Conservation (phyloP, 1,140 invertebrate species). For the Gryllus bimaculatus region DNA sequence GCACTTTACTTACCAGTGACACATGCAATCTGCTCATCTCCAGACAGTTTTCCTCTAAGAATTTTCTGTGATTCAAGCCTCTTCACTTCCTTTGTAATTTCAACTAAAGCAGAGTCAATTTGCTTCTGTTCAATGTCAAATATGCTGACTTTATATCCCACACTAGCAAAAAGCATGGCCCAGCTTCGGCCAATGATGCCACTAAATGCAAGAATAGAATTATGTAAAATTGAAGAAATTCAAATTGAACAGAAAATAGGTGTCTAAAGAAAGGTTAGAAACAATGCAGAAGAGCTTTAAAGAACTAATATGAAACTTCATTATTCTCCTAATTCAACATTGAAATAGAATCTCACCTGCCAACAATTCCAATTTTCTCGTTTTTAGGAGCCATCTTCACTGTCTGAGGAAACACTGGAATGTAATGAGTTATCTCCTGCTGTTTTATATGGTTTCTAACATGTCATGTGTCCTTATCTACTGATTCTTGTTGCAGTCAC, state of each 20-base stretch:
- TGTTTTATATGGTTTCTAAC: no score
- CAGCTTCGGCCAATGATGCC: constrained; percentile 89
- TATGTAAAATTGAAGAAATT: not conserved
- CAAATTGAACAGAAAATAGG: no score
- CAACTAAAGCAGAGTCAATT: constrained; percentile 58
- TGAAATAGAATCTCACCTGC: constrained; percentile 39
- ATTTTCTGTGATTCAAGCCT: constrained; percentile 58
- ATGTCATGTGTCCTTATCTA: no score
- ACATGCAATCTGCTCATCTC: constrained; percentile 61
- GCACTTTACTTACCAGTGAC: constrained; percentile 55
- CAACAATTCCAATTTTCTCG: constrained; percentile 57
- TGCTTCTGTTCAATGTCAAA: constrained; percentile 73
- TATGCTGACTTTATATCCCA: constrained; percentile 74
- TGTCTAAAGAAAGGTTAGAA: no score
- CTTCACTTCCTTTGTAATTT: constrained; percentile 64
- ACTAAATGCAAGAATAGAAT: constrained; percentile 38
- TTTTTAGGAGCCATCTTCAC: constrained; percentile 29
- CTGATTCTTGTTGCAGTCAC: no score
- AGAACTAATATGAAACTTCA: no score
- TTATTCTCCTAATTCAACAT: not conserved
- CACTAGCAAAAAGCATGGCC: constrained; percentile 92
- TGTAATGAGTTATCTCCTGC: no score
- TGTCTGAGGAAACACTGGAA: not conserved
- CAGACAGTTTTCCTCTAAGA: constrained; percentile 61
- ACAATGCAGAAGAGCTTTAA: no score